These are phyloP conservation scores for Castor canadensis DNA, from an alignment of 2,113 vertebrate genomes.

Conservation along the genomic window DNA sequence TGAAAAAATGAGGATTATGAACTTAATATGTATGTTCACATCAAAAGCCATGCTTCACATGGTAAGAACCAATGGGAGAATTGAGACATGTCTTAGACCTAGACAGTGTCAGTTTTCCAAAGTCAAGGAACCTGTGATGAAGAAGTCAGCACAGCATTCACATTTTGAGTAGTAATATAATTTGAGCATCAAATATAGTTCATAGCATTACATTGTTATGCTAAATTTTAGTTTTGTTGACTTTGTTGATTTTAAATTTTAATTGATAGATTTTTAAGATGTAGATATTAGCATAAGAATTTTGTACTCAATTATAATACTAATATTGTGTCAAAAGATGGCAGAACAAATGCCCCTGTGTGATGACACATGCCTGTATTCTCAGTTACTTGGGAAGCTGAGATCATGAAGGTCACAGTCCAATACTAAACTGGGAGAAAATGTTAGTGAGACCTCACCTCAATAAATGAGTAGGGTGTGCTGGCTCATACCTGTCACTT, in stretches of 20 bases:
- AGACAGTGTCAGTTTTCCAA: background rate
- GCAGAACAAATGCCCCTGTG: too few relatives aligned
- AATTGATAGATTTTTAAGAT: background rate
- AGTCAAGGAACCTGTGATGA: background rate
- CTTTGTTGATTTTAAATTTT: background rate
- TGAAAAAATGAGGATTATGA: background rate
- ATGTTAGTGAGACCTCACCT: too few relatives aligned
- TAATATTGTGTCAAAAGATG: background rate
- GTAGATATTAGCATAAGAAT: background rate
- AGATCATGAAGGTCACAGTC: too few relatives aligned
- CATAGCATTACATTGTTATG: background rate
- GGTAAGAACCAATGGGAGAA: background rate
- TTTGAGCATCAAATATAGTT: background rate
- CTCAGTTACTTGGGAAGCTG: too few relatives aligned
- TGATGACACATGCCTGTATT: too few relatives aligned
- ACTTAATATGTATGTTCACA: background rate
- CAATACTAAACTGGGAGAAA: too few relatives aligned
- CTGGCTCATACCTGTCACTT: too few relatives aligned
- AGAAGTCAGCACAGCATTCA: background rate
- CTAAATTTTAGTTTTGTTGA: background rate
- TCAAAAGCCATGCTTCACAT: background rate
- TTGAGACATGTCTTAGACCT: background rate
- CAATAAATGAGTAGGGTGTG: too few relatives aligned
- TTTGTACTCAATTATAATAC: background rate
- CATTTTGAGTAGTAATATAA: background rate